Evolutionary conservation across 2,888 invertebrate genomes (phyloP).

Genomic region (Tinea pellionella): DNA sequence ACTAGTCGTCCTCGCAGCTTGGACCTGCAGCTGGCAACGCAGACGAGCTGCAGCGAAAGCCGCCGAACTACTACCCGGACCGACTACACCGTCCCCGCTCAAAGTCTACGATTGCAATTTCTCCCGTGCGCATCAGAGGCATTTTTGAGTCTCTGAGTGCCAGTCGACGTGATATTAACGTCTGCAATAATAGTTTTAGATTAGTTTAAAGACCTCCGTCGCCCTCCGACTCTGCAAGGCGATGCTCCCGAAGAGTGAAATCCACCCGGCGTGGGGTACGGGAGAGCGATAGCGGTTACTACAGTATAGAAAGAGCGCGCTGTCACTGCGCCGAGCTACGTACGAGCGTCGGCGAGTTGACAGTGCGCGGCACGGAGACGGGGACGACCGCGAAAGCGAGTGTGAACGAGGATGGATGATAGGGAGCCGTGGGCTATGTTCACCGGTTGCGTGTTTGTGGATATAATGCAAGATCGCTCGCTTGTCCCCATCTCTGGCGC

Average conservation of each 20-base stretch:
- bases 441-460: slow-evolving; percentile 28
- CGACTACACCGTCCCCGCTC: slow-evolving; percentile 70
- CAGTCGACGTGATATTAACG: slow-evolving; percentile 51
- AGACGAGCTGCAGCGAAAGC: slow-evolving; percentile 76
- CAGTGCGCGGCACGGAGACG: slow-evolving; percentile 49
- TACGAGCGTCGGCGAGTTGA: slow-evolving; percentile 25
- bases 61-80: slow-evolving; percentile 75
- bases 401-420: slow-evolving; percentile 52
- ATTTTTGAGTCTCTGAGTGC: slow-evolving; percentile 51
- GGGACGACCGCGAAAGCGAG: slow-evolving; percentile 63
- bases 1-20: slow-evolving; percentile 86
- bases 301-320: slow-evolving; percentile 47
- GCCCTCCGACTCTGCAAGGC: slow-evolving; percentile 43
- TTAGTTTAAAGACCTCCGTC: slow-evolving; percentile 61
- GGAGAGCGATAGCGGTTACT: slow-evolving; percentile 53
- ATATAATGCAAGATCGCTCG: slow-evolving; percentile 44
- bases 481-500: slow-evolving; percentile 65
- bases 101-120: slow-evolving; percentile 91
- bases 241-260: slow-evolving; percentile 31
- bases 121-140: slow-evolving; percentile 76
- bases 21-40: slow-evolving; percentile 90
- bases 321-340: slow-evolving; percentile 33
- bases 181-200: slow-evolving; percentile 64
- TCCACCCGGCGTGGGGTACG: slow-evolving; percentile 37
- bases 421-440: slow-evolving; percentile 20